phyloP scores from a whole-genome alignment of 2,888 invertebrate genomes.

The Temnothorax rugatulus region DNA sequence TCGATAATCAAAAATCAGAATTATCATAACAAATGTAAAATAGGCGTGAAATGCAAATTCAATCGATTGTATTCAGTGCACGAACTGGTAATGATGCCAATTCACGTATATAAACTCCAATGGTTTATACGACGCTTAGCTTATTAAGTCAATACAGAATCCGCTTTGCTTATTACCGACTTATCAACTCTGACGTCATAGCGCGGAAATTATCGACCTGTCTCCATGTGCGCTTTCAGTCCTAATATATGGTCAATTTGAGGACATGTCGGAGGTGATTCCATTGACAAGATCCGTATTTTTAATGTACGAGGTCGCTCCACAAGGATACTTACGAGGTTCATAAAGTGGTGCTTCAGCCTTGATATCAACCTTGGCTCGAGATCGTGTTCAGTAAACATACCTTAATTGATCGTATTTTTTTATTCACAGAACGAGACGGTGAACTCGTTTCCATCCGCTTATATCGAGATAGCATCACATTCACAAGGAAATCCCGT shows the following conservation, averaged over 20 bases:
- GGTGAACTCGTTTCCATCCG: constrained; percentile 41
- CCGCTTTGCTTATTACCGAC: constrained; percentile 20
- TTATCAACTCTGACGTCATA: constrained; percentile 9
- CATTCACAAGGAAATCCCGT: background rate
- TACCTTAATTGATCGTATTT: constrained; percentile 47
- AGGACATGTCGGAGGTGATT: constrained; percentile 19
- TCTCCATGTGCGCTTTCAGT: constrained; percentile 7
- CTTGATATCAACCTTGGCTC: constrained; percentile 27
- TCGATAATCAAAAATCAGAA: background rate
- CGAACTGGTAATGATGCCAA: constrained; percentile 5
- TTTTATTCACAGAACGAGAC: constrained; percentile 21
- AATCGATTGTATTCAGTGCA: background rate
- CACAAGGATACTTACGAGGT: background rate
- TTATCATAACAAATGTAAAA: constrained; percentile 9
- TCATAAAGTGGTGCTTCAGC: constrained; percentile 33
- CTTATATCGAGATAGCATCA: constrained; percentile 33
- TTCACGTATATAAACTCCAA: constrained; percentile 2
- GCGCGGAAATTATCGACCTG: constrained; percentile 14
- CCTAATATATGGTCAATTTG: background rate
- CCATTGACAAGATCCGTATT: constrained; percentile 14
- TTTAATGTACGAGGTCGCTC: background rate
- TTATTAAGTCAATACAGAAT: constrained; percentile 23
- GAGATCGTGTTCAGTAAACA: constrained; percentile 26
- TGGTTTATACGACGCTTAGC: background rate
- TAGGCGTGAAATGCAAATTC: constrained; percentile 20